phyloP scores from a whole-genome alignment of 2,888 invertebrate species.

The Hypomecis atomaria region DNA sequence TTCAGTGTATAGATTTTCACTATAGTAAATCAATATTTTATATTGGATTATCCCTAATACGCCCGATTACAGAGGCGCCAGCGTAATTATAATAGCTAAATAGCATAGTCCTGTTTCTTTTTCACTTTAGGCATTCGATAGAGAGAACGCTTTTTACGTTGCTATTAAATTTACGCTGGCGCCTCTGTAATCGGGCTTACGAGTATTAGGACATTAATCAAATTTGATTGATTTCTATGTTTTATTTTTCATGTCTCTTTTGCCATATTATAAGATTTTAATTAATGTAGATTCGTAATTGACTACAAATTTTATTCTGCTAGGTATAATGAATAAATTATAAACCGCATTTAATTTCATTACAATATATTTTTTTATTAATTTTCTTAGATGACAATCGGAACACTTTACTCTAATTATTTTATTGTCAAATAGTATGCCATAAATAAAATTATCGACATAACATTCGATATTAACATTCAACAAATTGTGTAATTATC shows the following conservation, averaged over 20 bases:
- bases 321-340: slow-evolving; percentile 2
- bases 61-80: no score
- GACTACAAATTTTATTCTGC: background rate
- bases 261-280: background rate
- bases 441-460: slow-evolving; percentile 18
- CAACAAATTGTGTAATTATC: slow-evolving; percentile 16
- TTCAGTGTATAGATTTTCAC: no score
- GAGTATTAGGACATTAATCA: no score
- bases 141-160: no score
- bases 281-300: slow-evolving; percentile 1
- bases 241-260: background rate
- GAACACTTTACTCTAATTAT: background rate
- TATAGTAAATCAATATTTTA: no score
- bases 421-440: background rate
- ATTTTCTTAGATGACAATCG: background rate
- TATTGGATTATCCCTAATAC: no score
- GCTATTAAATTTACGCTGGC: no score
- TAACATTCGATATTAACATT: slow-evolving; percentile 14
- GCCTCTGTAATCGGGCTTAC: no score
- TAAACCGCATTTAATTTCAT: background rate
- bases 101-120: no score
- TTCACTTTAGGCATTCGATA: no score
- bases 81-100: no score
- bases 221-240: no score
- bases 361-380: background rate